Evolutionary conservation across 64 coral and sea anemone genomes (phyloP), one percentile per base, ranked within the genome.

Genomic region (Anthopleura sola): DNA sequence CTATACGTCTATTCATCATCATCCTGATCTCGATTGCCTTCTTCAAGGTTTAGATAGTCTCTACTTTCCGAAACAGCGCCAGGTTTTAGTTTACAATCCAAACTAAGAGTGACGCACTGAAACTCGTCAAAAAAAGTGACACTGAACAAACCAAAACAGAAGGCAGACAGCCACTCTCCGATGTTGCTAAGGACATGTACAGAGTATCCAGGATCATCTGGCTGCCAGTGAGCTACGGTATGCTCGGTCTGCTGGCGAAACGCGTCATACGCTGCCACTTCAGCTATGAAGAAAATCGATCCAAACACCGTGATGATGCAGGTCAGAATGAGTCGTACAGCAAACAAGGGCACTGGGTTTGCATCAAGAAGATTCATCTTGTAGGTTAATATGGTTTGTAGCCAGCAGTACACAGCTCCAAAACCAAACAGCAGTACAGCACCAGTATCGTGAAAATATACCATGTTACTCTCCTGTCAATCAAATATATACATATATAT

Each of bases 111-210:
- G 44, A 96, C 75, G 82, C 82, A 86, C 51, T 96, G 94, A 82
- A 96, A 96, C 74, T 96, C 94, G 28, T 96, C 87, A 66, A 96
- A 96, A 60, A 86, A 96, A 3, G 94, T 96, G 62, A 96, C 80
- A 18, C 94, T 89, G 47, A 92, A 96, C 40, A 96, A 17, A 37
- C 94, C 94, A 68, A 96, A 96, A 37, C 94, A 91, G 29, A 96
- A 58, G 0, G 90, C 94, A 1, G 94, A 86, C 68, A 96, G 37
- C 94, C 94, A 96, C 36, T 96, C 94, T 23, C 90, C 85, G 5
- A 96, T 86, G 81, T 96, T 96, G 47, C 94, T 96, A 24, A 96
- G 94, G 53, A 96, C 94, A 60, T 96, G 94, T 20, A 96, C 78
- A 28, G 90, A 92, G 90, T 96, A 96, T 37, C 94, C 94, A 56